phyloP scores from a whole-genome alignment of 2,113 vertebrate genomes.

The Lontra canadensis region DNA sequence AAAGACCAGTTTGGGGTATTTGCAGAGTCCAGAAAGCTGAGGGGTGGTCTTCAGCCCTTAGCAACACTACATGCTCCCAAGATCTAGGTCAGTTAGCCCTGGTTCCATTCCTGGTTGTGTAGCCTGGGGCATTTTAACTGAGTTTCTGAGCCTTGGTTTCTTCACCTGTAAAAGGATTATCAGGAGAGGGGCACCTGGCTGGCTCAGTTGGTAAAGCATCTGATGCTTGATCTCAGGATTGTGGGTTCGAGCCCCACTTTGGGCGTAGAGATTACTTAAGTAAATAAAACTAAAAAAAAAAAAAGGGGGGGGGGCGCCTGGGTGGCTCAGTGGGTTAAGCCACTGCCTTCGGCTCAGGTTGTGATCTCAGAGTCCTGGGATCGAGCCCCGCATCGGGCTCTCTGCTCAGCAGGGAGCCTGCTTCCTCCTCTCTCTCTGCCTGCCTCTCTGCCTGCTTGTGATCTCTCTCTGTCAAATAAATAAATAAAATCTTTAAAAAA shows the following conservation, averaged over 20 bases:
- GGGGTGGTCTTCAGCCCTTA: neutral
- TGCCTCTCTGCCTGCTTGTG: too few relatives aligned
- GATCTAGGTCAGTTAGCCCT: slow-evolving; percentile 31
- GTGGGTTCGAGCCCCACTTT: neutral
- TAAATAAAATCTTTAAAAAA: neutral
- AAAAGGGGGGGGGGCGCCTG: neutral
- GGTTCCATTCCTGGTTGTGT: neutral
- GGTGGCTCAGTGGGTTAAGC: too few relatives aligned
- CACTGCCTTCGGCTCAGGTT: too few relatives aligned
- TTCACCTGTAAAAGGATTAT: slow-evolving; percentile 35
- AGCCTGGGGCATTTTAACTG: neutral
- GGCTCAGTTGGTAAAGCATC: neutral
- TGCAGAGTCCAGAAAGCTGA: slow-evolving; percentile 53
- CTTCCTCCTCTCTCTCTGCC: too few relatives aligned
- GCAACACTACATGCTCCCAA: neutral
- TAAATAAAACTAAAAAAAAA: neutral
- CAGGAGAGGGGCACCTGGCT: neutral
- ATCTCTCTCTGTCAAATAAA: neutral
- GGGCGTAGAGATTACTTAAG: neutral
- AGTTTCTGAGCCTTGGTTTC: slow-evolving; percentile 43
- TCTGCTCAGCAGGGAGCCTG: too few relatives aligned
- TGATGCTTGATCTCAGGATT: neutral
- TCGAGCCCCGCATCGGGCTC: too few relatives aligned
- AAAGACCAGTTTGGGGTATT: slow-evolving; percentile 73
- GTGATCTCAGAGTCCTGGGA: too few relatives aligned